phyloP scores from a whole-genome alignment of 92 coral and sea anemone genomes.

The Porites cylindrica region DNA sequence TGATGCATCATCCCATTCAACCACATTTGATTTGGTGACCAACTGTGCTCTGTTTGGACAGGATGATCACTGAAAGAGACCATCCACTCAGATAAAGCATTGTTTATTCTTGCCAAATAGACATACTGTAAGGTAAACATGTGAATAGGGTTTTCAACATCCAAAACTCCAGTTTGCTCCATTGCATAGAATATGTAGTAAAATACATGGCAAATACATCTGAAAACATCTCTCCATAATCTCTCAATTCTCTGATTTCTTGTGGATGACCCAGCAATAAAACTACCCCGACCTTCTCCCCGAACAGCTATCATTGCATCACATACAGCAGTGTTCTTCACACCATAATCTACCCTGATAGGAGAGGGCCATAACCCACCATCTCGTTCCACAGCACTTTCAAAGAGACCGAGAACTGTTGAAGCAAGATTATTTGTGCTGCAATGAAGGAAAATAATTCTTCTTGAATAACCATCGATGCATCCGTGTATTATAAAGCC shows the following conservation, averaged over 20 bases:
- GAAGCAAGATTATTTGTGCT: conserved; percentile 78
- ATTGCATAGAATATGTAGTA: conserved; percentile 75
- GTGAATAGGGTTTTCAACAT: conserved; percentile 68
- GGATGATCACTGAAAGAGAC: conserved; percentile 56
- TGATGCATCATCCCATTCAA: conserved; percentile 69
- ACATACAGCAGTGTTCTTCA: conserved; percentile 79
- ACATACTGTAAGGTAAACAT: conserved; percentile 53
- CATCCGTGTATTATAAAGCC: conserved; percentile 81
- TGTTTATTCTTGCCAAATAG: conserved; percentile 50
- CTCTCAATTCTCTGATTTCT: conserved; percentile 77
- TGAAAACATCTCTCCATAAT: conserved; percentile 79
- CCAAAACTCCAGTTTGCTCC: conserved; percentile 74
- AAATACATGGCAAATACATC: conserved; percentile 52
- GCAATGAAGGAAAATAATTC: conserved; percentile 71
- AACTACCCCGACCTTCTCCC: conserved; percentile 75
- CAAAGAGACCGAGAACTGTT: conserved; percentile 67
- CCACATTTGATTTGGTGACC: conserved; percentile 80
- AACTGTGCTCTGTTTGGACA: conserved; percentile 59
- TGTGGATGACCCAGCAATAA: conserved; percentile 82
- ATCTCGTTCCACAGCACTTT: conserved; percentile 65
- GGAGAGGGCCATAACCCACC: conserved; percentile 84
- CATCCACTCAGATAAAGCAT: conserved; percentile 64
- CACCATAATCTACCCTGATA: conserved; percentile 76
- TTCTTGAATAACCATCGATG: conserved; percentile 67
- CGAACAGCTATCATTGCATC: conserved; percentile 73